Evolutionary conservation across 1,140 invertebrate genomes (phyloP), one percentile per base, ranked within the genome.

Genomic region (Macrobrachium nipponense): DNA sequence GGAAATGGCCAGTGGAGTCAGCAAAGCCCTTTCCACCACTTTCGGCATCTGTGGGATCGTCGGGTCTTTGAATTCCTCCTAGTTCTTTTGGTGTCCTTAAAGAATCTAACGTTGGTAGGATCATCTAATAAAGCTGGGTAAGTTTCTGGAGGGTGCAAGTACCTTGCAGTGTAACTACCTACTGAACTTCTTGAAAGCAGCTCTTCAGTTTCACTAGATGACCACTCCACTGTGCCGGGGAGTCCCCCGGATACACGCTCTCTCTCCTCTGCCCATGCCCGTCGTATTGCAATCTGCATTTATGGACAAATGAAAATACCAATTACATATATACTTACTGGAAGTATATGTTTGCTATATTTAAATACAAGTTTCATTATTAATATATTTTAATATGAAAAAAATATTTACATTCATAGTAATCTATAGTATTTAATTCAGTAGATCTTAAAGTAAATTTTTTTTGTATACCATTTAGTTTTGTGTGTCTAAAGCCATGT

Each of bases 111-210:
- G 92, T 98, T 98, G 91, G 96, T 98, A 4, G 97, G 97, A 92
- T 99, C 98, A 92, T 98, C 97, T 17, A 97, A 96, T 17, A 99
- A 92, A 90, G 98, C 96, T 0, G 97, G 97, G 92, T 97, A 98
- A 20, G 94, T 92, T 89, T 95, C 94, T 20, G 97, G 95, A 90
- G 97, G 96, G 91, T 98, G 96, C 84, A 97, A 95, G 92, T 98
- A 98, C 89, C 97, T 95, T 75, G 95, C 96, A 89, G 97, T 95
- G 91, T 97, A 98, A 88, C 95, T 95, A 7, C 84, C 93, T 17
- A 95, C 95, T 89, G 94, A 94, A 17, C 96, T 97, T 78, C 93
- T 92, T 89, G 98, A 97, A 82, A 96, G 92, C 43, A 97, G 95
- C 91, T 97, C 96, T 84, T 99, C 97, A 82, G 95, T 93, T 91